A percentile compares a stretch with the other conserved stretches of the same genome.
Conservation (phyloP, 1,140 invertebrate genomes). For the Aplysia californica region DNA sequence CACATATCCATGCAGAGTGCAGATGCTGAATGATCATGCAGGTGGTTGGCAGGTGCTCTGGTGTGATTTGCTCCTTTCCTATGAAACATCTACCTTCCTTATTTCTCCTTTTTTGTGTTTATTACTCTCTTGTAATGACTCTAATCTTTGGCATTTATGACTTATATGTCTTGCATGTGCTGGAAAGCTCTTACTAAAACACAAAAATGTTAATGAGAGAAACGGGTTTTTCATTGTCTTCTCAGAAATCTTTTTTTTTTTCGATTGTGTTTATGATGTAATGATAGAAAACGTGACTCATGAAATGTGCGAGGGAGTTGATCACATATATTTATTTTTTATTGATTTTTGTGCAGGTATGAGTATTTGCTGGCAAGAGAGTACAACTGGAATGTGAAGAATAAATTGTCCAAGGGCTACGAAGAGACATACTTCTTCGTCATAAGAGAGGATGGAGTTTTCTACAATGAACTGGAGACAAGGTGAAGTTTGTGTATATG, state of each 20-base stretch:
- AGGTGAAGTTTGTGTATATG: constrained; percentile 65
- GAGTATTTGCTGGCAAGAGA: constrained; percentile 70
- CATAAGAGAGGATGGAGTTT: constrained; percentile 87
- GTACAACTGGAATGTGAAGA: constrained; percentile 99
- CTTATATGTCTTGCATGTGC: neutral
- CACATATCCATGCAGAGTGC: no score
- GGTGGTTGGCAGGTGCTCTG: no score
- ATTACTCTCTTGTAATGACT: no score
- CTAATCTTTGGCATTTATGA: no score
- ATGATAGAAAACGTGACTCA: neutral
- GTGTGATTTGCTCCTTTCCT: no score
- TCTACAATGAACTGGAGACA: constrained; percentile 98
- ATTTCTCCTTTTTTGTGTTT: no score
- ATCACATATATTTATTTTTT: neutral
- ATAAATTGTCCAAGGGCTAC: constrained; percentile 96
- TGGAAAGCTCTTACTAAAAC: neutral
- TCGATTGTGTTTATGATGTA: neutral
- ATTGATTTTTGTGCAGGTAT: constrained; percentile 57
- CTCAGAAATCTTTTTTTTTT: neutral
- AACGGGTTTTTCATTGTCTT: no score
- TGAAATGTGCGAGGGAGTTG: neutral
- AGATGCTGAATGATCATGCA: no score
- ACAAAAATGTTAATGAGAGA: neutral
- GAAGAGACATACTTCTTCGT: constrained; percentile 99
- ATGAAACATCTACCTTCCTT: no score